Percentiles rank a stretch among this genome's conserved stretches.
phyloP scores from a whole-genome alignment of 53 echinoderm and acorn worm genomes.

The Henricia sp. region DNA sequence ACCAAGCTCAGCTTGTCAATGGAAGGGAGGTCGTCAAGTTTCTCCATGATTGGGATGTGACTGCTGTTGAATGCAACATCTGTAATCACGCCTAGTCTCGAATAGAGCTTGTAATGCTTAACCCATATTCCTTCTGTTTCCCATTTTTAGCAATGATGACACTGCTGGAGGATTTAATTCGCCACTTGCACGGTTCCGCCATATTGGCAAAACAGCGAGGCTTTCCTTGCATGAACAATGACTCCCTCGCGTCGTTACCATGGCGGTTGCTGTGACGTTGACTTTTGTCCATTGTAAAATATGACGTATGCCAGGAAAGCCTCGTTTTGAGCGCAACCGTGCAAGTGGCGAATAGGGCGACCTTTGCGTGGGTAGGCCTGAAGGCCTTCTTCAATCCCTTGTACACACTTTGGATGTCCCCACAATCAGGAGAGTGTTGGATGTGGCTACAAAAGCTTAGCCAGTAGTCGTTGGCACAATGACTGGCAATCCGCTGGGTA shows the following conservation, averaged over 20 bases:
- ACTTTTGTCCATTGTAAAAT: too few species aligned
- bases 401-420: conserved; percentile 37
- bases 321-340: too few species aligned
- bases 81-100: not conserved
- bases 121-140: conserved; percentile 61
- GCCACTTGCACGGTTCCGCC: too few species aligned
- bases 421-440: conserved; percentile 32
- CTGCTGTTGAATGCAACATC: conserved; percentile 3
- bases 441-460: conserved; percentile 31
- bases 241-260: too few species aligned
- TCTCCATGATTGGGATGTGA: conserved; percentile 3
- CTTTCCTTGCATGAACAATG: too few species aligned
- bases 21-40: conserved; percentile 14
- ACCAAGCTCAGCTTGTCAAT: conserved; percentile 12
- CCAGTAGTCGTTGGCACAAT: conserved; percentile 58
- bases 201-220: too few species aligned
- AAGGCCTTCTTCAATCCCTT: conserved; percentile 47
- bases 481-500: conserved; percentile 20
- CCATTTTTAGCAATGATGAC: too few species aligned
- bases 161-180: conserved; percentile 5
- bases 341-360: too few species aligned
- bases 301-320: too few species aligned
- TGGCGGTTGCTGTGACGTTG: too few species aligned
- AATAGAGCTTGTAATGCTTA: conserved; percentile 45
- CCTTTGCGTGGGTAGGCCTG: conserved; percentile 18